Evolutionary conservation across 2,113 vertebrate species (phyloP), one percentile per base, ranked within the genome.

Genomic region (Prietella phreatophila): DNA sequence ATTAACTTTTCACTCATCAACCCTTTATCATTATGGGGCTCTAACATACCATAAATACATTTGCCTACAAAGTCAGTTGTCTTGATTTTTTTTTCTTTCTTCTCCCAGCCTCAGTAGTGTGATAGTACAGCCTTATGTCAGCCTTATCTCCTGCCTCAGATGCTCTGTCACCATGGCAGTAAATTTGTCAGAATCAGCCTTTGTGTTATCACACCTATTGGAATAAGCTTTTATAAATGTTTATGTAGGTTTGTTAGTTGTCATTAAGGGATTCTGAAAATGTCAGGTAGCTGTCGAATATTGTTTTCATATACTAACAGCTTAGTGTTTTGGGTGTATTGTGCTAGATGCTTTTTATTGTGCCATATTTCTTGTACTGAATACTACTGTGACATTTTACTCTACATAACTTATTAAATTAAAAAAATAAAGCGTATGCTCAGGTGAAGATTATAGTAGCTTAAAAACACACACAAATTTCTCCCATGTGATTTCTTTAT

Each of bases 1-100:
- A 79, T n/a, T 79, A 79, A 79, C 27, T 53, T 50, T 47, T 79
- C 75, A 76, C 73, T 76, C 73, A 2, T 78, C 75, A 78, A n/a
- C 5, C 42, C 75, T 19, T 79, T 17, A 79, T 53, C 76, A 55
- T 79, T 79, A 55, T 55, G 14, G 3, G 47, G 9, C 47, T 76
- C 73, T 30, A 50, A 55, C 76, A 79, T 55, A 55, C 25, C 42
- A 19, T 30, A 79, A n/a, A 50, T 79, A 9, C 47, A 8, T 47
- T 53, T 79, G 47, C 75, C 76, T 79, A n/a, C 14, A 30, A 55
- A 76, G 39, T 25, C 39, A 25, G 22, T 39, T 27, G 22, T 53
- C 47, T 79, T 17, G 47, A 19, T 50, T 78, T 53, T 78, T 8
- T 39, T 36, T 39, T 39, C 11, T 73, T 69, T 30, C 33, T 13